A percentile compares a stretch with the other conserved stretches of the same genome.
These are phyloP conservation scores for Megastigmus dorsalis DNA, from an alignment of 2,888 invertebrate genomes.

Conservation along the genomic window DNA sequence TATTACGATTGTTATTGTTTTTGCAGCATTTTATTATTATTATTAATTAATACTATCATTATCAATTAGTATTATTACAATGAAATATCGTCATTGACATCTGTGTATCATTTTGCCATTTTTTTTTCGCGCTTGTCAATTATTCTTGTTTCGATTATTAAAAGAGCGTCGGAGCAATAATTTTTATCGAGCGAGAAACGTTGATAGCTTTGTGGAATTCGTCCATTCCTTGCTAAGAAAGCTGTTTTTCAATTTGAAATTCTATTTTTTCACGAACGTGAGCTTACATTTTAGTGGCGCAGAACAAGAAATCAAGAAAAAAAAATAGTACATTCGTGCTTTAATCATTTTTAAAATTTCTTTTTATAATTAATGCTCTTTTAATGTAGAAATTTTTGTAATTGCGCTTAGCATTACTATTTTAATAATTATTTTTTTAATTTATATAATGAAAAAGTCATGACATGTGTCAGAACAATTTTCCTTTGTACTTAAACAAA, in stretches of 20 bases:
- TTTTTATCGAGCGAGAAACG: slow-evolving; percentile 42
- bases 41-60: slow-evolving; percentile 54
- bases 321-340: slow-evolving; percentile 13
- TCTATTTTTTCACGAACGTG: slow-evolving; percentile 46
- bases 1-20: slow-evolving; percentile 62
- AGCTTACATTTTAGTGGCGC: slow-evolving; percentile 40
- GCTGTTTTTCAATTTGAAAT: slow-evolving; percentile 49
- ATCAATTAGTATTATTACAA: slow-evolving; percentile 51
- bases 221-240: slow-evolving; percentile 47
- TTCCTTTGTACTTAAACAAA: slow-evolving; percentile 51
- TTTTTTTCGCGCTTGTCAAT: slow-evolving; percentile 42
- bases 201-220: slow-evolving; percentile 41
- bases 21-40: slow-evolving; percentile 61
- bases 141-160: slow-evolving; percentile 41
- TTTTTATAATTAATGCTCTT: background rate
- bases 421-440: slow-evolving; percentile 7
- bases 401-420: slow-evolving; percentile 13
- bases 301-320: background rate
- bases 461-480: slow-evolving; percentile 45
- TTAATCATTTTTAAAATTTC: background rate
- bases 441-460: slow-evolving; percentile 31
- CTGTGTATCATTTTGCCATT: slow-evolving; percentile 50
- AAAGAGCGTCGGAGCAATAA: slow-evolving; percentile 32
- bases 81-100: slow-evolving; percentile 44
- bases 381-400: slow-evolving; percentile 8